These are phyloP conservation scores for Galemys pyrenaicus DNA, from an alignment of 2,113 vertebrate genomes.

Conservation along the genomic window DNA sequence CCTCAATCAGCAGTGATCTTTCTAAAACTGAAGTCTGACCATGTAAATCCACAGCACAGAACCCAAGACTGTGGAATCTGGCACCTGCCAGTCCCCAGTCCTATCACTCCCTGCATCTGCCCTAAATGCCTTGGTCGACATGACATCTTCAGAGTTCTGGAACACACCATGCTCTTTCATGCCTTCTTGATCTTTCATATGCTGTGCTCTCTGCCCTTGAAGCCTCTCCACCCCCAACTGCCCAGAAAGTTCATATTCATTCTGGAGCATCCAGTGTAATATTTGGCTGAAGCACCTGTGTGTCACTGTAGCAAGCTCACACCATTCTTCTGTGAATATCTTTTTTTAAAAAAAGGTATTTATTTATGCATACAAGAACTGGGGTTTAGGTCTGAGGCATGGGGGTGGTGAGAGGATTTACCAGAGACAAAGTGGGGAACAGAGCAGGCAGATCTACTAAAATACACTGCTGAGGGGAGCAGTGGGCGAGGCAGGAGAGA, in stretches of 20 bases:
- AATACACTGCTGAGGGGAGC: no score
- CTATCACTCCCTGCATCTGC: neutral
- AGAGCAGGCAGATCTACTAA: no score
- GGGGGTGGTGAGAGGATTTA: no score
- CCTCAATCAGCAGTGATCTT: neutral
- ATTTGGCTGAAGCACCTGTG: neutral
- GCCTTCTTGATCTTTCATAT: neutral
- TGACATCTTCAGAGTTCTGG: neutral
- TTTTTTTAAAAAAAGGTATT: neutral
- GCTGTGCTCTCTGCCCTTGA: neutral
- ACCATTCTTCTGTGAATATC: neutral
- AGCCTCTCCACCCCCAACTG: neutral
- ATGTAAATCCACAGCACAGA: neutral
- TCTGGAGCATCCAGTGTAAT: neutral
- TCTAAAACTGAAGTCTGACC: neutral
- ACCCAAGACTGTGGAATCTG: neutral
- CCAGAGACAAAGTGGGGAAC: no score
- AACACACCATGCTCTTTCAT: neutral
- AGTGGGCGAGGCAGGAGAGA: no score
- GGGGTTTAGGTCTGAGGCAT: no score
- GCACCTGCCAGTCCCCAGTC: neutral
- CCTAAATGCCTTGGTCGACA: neutral
- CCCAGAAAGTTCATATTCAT: neutral
- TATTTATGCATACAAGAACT: neutral
- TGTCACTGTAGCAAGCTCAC: neutral